phyloP scores from a whole-genome alignment of 1,140 invertebrate species.

The Adelges cooleyi region DNA sequence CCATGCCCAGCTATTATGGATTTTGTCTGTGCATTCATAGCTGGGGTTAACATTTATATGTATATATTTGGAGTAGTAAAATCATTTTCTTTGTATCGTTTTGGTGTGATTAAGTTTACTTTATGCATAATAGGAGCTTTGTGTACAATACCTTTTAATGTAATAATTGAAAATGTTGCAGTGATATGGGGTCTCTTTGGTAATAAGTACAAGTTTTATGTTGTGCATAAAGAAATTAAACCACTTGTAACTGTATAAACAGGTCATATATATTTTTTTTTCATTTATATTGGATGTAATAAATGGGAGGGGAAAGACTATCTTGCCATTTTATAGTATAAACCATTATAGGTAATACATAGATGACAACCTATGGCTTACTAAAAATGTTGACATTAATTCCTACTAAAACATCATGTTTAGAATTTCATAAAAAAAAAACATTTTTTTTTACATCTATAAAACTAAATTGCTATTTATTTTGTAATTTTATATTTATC shows the following conservation, averaged over 20 bases:
- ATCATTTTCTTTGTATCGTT: constrained; percentile 79
- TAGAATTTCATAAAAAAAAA: too few relatives aligned
- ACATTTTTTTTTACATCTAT: too few relatives aligned
- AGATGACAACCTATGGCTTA: not conserved
- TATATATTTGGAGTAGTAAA: constrained; percentile 92
- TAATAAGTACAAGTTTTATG: constrained; percentile 89
- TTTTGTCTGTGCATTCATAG: constrained; percentile 77
- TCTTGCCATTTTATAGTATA: constrained; percentile 16
- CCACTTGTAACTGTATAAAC: constrained; percentile 28
- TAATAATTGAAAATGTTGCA: constrained; percentile 86
- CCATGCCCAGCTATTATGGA: constrained; percentile 72
- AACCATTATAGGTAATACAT: not conserved
- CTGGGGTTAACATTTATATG: constrained; percentile 87
- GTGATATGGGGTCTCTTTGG: constrained; percentile 85
- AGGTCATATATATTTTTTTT: not conserved
- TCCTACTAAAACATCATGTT: too few relatives aligned
- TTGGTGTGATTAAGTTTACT: constrained; percentile 65
- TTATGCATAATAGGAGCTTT: constrained; percentile 74
- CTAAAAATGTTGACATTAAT: constrained; percentile 1
- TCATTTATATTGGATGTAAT: constrained; percentile 10
- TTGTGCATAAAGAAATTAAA: constrained; percentile 72
- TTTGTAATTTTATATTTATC: too few relatives aligned
- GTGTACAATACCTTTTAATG: constrained; percentile 78
- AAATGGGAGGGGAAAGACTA: constrained; percentile 23
- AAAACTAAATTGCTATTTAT: too few relatives aligned